Conservation (phyloP, 2,797 vertebrate species). For the Melopsittacus undulatus region DNA sequence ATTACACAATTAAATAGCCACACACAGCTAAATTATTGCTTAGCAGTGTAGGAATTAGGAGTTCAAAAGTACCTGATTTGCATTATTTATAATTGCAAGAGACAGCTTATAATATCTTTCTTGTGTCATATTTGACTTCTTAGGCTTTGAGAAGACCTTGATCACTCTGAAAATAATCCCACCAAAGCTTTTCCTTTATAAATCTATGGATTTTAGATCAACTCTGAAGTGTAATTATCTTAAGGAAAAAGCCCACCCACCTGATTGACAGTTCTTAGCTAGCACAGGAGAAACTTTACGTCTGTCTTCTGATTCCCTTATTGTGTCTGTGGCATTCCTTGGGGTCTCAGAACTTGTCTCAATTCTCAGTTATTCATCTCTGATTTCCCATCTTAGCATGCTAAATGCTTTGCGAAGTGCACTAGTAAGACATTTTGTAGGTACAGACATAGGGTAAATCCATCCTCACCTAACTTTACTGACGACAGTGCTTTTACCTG, state of each 20-base stretch:
- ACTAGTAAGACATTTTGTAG: background rate
- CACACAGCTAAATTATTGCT: background rate
- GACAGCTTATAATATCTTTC: background rate
- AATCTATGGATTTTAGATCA: conserved; percentile 31
- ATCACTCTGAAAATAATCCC: conserved; percentile 41
- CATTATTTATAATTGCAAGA: background rate
- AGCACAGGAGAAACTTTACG: background rate
- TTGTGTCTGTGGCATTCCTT: background rate
- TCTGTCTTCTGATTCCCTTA: background rate
- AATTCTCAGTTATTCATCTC: background rate
- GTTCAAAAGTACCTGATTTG: conserved; percentile 32
- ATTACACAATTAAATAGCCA: background rate
- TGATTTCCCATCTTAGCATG: background rate
- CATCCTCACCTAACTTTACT: background rate
- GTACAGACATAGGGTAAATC: background rate
- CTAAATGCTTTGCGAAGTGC: background rate
- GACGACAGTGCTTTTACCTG: background rate
- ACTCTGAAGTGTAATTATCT: conserved; percentile 33
- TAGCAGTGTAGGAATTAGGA: background rate
- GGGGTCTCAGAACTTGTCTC: background rate
- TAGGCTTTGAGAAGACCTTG: background rate
- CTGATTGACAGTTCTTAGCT: background rate
- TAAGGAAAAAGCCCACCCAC: background rate
- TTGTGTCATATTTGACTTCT: conserved; percentile 12
- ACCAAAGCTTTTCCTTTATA: conserved; percentile 28